phyloP scores from a whole-genome alignment of 2,113 vertebrate species.

The Lamprologus tigripictilis region DNA sequence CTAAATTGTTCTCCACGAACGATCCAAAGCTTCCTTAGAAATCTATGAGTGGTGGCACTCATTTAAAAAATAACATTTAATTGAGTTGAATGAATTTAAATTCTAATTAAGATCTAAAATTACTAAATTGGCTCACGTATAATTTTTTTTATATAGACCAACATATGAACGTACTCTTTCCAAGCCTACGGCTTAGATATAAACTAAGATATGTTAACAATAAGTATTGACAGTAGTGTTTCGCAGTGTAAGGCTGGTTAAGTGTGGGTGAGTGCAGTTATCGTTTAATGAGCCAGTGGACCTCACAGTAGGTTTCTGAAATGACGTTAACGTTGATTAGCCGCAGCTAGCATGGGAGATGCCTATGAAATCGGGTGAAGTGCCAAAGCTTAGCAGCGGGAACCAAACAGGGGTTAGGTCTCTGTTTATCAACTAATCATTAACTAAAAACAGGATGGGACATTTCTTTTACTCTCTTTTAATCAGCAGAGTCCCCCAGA shows the following conservation, averaged over 20 bases:
- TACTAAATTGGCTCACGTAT: not conserved
- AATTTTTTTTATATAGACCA: not conserved
- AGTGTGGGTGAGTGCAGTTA: not conserved
- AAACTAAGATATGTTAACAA: not conserved
- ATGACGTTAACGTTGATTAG: not conserved
- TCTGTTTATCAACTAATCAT: not conserved
- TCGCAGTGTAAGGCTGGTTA: not conserved
- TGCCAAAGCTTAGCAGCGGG: not conserved
- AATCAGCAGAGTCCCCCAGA: not conserved
- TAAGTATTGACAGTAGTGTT: not conserved
- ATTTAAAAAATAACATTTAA: not conserved
- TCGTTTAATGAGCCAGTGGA: not conserved
- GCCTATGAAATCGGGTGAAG: not conserved
- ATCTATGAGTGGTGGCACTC: not conserved
- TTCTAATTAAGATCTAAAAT: not conserved
- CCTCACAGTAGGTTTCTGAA: not conserved
- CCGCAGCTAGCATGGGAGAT: not conserved
- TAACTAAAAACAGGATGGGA: not conserved
- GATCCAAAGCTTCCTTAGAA: not conserved
- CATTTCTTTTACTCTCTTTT: not conserved
- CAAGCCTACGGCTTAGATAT: not conserved
- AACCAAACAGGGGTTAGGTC: not conserved
- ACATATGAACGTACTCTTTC: not conserved
- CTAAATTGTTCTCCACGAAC: not conserved
- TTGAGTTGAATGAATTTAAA: not conserved